phyloP scores from a whole-genome alignment of 2,113 vertebrate genomes.

The Sialia sialis region DNA sequence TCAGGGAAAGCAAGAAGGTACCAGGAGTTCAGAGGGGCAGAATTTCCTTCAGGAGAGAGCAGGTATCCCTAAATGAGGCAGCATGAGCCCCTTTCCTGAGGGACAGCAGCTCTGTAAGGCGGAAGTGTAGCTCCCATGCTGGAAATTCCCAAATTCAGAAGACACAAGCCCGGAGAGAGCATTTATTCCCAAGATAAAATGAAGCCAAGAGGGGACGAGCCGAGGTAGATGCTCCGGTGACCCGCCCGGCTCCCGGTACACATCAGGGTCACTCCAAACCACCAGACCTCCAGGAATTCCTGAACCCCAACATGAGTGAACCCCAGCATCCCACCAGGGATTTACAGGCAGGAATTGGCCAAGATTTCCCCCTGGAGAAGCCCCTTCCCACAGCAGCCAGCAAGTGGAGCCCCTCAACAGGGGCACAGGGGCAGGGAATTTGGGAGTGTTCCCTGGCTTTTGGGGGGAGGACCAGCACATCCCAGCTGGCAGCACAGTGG shows the following conservation, averaged over 20 bases:
- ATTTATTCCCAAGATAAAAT: neutral
- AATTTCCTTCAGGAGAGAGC: neutral
- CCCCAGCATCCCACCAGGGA: neutral
- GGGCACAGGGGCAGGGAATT: neutral
- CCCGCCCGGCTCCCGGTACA: rapidly evolving
- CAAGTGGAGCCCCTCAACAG: neutral
- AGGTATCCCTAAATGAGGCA: neutral
- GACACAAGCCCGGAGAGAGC: neutral
- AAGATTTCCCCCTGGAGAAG: neutral
- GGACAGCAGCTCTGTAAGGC: rapidly evolving
- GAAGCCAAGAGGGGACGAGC: neutral
- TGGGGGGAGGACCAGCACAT: neutral
- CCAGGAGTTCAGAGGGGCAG: neutral
- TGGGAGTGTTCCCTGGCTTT: neutral
- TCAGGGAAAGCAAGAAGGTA: neutral
- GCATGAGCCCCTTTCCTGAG: neutral
- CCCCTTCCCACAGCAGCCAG: neutral
- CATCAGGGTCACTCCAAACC: neutral
- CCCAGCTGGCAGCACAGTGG: rapidly evolving
- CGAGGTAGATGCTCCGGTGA: neutral
- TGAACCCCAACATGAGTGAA: rapidly evolving
- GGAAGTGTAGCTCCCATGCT: rapidly evolving
- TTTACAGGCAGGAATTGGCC: neutral
- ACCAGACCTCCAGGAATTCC: neutral
- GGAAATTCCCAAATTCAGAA: neutral